These are phyloP conservation scores for Gryllus bimaculatus DNA, from an alignment of 1,140 invertebrate species.

Conservation along the genomic window DNA sequence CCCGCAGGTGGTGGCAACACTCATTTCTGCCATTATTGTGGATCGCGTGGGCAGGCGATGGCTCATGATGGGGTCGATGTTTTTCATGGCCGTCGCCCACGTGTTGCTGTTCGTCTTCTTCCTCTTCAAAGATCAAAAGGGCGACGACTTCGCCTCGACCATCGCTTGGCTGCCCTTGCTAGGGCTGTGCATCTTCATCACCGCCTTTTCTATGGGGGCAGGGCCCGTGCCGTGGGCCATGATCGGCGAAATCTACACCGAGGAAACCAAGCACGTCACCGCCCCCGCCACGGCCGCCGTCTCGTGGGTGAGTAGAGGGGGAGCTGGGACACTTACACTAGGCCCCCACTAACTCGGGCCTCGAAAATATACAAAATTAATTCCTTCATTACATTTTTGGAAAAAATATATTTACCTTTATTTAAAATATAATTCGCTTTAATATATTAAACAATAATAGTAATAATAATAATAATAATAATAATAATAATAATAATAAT, in stretches of 20 bases:
- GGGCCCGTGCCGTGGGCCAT: slow-evolving; percentile 79
- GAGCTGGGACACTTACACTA: too few species aligned
- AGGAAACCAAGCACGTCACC: slow-evolving; percentile 52
- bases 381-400: too few species aligned
- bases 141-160: slow-evolving; percentile 10
- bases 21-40: slow-evolving; percentile 56
- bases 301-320: slow-evolving; percentile 35
- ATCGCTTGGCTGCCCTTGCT: slow-evolving; percentile 61
- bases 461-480: too few species aligned
- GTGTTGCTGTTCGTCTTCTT: slow-evolving; percentile 47
- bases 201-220: slow-evolving; percentile 43
- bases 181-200: slow-evolving; percentile 42
- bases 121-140: slow-evolving; percentile 24
- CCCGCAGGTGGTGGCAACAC: slow-evolving; percentile 58
- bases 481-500: too few species aligned
- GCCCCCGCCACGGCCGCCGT: slow-evolving; percentile 23
- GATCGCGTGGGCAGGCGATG: slow-evolving; percentile 68
- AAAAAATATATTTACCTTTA: too few species aligned
- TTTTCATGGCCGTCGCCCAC: slow-evolving; percentile 54
- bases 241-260: slow-evolving; percentile 62
- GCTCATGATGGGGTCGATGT: slow-evolving; percentile 57
- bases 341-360: too few species aligned
- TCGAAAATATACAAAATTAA: too few species aligned
- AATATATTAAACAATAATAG: too few species aligned
- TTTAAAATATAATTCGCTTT: too few species aligned